A percentile compares a stretch with the other conserved stretches of the same genome.
Evolutionary conservation across 2,113 vertebrate genomes (phyloP).

Genomic region (Gadus chalcogrammus): DNA sequence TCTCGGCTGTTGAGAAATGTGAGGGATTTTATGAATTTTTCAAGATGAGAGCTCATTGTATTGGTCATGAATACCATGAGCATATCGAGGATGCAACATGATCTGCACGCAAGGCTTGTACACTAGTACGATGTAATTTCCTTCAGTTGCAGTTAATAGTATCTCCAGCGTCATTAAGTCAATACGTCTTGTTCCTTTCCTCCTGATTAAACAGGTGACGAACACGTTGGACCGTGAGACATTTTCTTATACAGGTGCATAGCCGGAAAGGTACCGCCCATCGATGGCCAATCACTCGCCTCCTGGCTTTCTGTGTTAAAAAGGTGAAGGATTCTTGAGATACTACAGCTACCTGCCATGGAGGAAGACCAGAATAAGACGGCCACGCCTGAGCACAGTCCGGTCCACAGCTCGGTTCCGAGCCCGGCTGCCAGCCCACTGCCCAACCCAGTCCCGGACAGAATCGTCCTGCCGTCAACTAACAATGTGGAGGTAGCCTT

Average conservation of each 20-base stretch:
- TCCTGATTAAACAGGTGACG: conserved; percentile 21
- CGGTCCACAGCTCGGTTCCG: conserved; percentile 26
- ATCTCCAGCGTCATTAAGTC: conserved; percentile 3
- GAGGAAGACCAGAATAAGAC: conserved; percentile 52
- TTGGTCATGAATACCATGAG: too few relatives aligned
- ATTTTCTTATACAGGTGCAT: conserved; percentile 6
- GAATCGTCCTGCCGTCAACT: conserved; percentile 35
- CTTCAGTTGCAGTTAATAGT: too few relatives aligned
- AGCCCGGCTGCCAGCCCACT: conserved; percentile 38
- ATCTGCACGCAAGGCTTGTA: too few relatives aligned
- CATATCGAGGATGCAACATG: too few relatives aligned
- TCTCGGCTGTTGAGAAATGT: too few relatives aligned
- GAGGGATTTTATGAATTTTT: too few relatives aligned
- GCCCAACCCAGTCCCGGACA: conserved; percentile 48
- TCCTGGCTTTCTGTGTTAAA: conserved; percentile 34
- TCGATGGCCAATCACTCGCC: conserved; percentile 44
- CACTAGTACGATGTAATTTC: too few relatives aligned
- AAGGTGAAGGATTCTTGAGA: conserved; percentile 4
- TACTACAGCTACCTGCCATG: conserved; percentile 34
- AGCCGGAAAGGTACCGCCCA: conserved; percentile 30
- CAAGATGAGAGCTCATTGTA: too few relatives aligned
- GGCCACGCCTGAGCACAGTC: conserved; percentile 44
- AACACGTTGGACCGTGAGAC: conserved; percentile 23
- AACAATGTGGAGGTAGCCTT: conserved; percentile 70
- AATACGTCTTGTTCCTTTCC: conserved; percentile 11